These are phyloP conservation scores for Drosophila nr. perissopoda DNA, from an alignment of 2,888 invertebrate species.

Conservation along the genomic window DNA sequence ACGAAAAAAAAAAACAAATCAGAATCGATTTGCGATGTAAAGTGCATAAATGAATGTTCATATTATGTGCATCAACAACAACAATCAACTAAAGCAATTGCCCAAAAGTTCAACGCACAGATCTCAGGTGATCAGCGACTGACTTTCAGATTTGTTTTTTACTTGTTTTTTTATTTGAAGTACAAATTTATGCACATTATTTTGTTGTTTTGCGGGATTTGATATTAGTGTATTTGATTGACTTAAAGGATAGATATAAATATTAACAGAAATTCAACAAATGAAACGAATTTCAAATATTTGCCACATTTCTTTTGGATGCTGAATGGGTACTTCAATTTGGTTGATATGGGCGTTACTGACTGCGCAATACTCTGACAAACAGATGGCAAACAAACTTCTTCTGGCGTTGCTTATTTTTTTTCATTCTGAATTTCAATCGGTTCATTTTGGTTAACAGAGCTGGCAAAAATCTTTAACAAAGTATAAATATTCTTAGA, in stretches of 20 bases:
- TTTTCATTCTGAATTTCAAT: neutral
- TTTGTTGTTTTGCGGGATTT: neutral
- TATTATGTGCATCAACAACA: slow-evolving; percentile 40
- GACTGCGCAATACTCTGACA: neutral
- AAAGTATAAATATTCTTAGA: neutral
- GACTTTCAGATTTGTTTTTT: no score
- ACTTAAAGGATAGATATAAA: neutral
- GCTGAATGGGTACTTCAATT: neutral
- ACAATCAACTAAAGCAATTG: slow-evolving; percentile 34
- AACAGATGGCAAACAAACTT: neutral
- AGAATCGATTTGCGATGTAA: slow-evolving; percentile 38
- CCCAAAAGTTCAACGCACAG: slow-evolving; percentile 41
- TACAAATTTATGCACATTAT: neutral
- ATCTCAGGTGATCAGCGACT: slow-evolving; percentile 17
- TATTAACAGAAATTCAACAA: neutral
- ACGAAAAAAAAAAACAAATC: slow-evolving; percentile 27
- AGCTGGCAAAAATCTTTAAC: neutral
- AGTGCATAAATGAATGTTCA: slow-evolving; percentile 54
- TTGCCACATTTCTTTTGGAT: neutral
- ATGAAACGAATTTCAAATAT: neutral
- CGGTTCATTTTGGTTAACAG: neutral
- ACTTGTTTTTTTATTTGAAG: neutral
- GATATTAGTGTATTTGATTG: neutral
- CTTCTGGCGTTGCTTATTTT: no score
- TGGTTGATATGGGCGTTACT: neutral